Evolutionary conservation across 2,888 invertebrate species (phyloP), one percentile per base, ranked within the genome.

Genomic region (Pandemis corylana): DNA sequence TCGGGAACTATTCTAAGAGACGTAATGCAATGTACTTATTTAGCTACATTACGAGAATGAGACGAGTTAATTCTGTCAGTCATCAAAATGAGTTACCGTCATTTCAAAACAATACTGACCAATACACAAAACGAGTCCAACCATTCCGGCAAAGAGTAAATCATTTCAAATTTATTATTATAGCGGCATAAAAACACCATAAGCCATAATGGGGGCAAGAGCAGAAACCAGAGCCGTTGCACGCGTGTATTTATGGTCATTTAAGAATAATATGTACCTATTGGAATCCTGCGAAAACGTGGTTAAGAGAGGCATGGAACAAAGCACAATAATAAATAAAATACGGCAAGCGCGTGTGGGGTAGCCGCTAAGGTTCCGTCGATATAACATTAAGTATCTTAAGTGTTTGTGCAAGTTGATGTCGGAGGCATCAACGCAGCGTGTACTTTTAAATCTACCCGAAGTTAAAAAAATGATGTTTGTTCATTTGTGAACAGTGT

Each of bases 271-370:
- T 53, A 67, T 41, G 53, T 51, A 51, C 66, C 65, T 67, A 53
- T 67, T 53, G 51, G 41, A 53, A 46, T 28, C 66, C 66, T 41
- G 51, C 36, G 66, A 51, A 53, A 51, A 53, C 66, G 53, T 67
- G 66, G 66, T 67, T 67, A 53, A 66, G 62, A 41, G 62, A 67
- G 66, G 51, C 53, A 51, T 67, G 49, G 51, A 67, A 67, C 66
- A 67, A 67, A 53, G 66, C 66, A 41, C 66, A 67, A 67, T 67
- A 49, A 67, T 67, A 67, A 67, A 67, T 67, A 53, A 67, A 67
- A 67, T n/a, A 51, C n/a, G 49, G 46, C 49, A 49, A 13, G 20
- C 10, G 20, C 59, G 59, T 28, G 10, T 28, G 20, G 28, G 12
- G 10, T 3, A 28, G 12, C 6, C 28, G 10, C 5, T 12, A 2